Base-by-base conservation (phyloP, 2,113 vertebrate genomes). In the Grammomys dolichurus region DNA sequence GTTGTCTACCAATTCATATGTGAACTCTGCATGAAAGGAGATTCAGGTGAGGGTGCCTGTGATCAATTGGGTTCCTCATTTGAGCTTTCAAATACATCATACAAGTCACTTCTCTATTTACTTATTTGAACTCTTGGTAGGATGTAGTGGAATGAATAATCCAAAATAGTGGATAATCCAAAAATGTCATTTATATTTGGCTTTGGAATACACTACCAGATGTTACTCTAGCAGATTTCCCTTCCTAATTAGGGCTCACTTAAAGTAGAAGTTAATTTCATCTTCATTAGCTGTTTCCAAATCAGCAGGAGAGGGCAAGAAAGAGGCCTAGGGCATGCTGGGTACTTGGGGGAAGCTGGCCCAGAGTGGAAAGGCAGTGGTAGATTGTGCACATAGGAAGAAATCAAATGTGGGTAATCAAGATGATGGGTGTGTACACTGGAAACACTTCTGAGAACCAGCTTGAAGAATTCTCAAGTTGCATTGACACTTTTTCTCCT, bases 111-210 rank as follows among this genome's bases (percentile, higher is more conserved):
- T 96, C 63, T 84, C 75, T 33, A 36, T 94, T 95, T 91, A 93
- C 69, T 92, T 96, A 86, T 90, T 89, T 95, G 81, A 91, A 94
- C 33, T 96, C 43, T 81, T 94, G 73, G 67, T 96, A 70, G 81
- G 43, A 70, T 40, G 87, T 78, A 76, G 73, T 93, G 63, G 89
- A 96, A 94, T 70, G 89, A 90, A 97, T 96, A 97, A 97, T 97
- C 94, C 94, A 95, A 97, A 96, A 91, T 85, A 95, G 87, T 97
- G 94, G 94, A 96, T 96, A 96, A 97, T 97, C 96, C 96, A 96
- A 95, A 97, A 97, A 97, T 97, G 97, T 96, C 95, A 97, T 96
- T 97, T 97, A 97, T 96, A 97, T 97, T 97, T 98, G 97, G 97
- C 96, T 94, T 96, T 73, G 28, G 95, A 97, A 95, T 97, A 88